A percentile compares a stretch with the other conserved stretches of the same genome.
Evolutionary conservation across 2,888 invertebrate genomes (phyloP).

Genomic region (Quadroppia sp.): DNA sequence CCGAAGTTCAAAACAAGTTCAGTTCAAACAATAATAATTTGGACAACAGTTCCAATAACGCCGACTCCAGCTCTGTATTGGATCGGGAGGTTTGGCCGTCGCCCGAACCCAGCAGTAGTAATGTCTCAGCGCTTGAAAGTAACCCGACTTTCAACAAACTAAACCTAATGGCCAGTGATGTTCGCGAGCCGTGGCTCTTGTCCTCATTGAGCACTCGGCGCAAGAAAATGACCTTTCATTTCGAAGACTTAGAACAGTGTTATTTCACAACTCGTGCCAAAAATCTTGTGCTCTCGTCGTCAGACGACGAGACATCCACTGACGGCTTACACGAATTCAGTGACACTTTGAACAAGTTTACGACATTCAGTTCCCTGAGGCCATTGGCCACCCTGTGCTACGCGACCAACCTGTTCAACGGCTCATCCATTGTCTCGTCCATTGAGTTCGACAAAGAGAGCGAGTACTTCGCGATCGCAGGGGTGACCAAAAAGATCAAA

Average conservation of each 20-base stretch:
- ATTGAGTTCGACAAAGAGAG: slow-evolving; percentile 95
- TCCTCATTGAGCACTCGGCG: slow-evolving; percentile 64
- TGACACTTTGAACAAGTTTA: slow-evolving; percentile 79
- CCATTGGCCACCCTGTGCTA: slow-evolving; percentile 82
- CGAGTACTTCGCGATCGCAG: slow-evolving; percentile 91
- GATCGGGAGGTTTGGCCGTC: slow-evolving; percentile 30
- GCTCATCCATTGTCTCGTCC: slow-evolving; percentile 61
- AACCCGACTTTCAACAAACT: neutral
- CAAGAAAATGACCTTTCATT: slow-evolving; percentile 74
- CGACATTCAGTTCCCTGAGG: slow-evolving; percentile 69
- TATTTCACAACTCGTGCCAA: slow-evolving; percentile 74
- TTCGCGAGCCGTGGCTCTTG: slow-evolving; percentile 38
- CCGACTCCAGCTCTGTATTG: slow-evolving; percentile 29
- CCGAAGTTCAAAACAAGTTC: slow-evolving; percentile 2
- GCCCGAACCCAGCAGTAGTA: slow-evolving; percentile 27
- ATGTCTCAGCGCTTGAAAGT: neutral
- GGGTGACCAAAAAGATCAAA: slow-evolving; percentile 89
- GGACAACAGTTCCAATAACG: slow-evolving; percentile 46
- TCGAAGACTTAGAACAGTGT: slow-evolving; percentile 81
- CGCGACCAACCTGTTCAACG: slow-evolving; percentile 78
- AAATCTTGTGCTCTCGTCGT: slow-evolving; percentile 53
- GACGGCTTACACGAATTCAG: slow-evolving; percentile 62
- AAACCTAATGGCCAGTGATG: neutral
- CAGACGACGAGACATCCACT: slow-evolving; percentile 38
- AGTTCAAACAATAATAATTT: slow-evolving; percentile 42